Conservation (phyloP, 2,113 vertebrate genomes). For the Oxyura jamaicensis region DNA sequence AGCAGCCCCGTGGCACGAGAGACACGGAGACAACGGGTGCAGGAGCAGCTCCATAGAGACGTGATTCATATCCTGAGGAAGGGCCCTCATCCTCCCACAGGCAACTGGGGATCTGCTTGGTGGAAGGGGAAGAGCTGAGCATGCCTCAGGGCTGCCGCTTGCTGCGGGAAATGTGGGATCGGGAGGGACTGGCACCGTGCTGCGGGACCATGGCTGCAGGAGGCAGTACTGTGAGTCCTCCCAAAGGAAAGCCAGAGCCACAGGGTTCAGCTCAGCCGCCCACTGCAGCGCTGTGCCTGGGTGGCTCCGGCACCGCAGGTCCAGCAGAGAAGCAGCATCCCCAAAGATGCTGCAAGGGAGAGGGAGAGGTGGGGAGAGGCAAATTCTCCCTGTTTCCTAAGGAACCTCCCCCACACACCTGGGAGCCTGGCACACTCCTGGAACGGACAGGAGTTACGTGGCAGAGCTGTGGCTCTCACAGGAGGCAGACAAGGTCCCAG, state of each 20-base stretch:
- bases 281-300: rapidly evolving
- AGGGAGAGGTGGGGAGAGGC: too few species aligned
- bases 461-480: rapidly evolving
- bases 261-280: not conserved
- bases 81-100: slow-evolving; percentile 18
- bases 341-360: too few species aligned
- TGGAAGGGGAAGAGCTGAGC: not conserved
- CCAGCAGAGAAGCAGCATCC: not conserved
- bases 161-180: rapidly evolving
- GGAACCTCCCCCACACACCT: not conserved
- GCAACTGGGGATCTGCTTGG: not conserved
- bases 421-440: rapidly evolving
- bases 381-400: rapidly evolving
- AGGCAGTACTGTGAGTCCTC: rapidly evolving
- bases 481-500: not conserved
- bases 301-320: not conserved
- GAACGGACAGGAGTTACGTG: rapidly evolving
- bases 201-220: rapidly evolving
- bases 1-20: not conserved
- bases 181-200: rapidly evolving
- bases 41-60: not conserved
- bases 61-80: slow-evolving; percentile 61
- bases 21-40: not conserved
- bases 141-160: not conserved
- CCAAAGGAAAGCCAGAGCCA: rapidly evolving